Evolutionary conservation across 2,113 vertebrate species (phyloP), one percentile per base, ranked within the genome.

Genomic region (Platichthys flesus): DNA sequence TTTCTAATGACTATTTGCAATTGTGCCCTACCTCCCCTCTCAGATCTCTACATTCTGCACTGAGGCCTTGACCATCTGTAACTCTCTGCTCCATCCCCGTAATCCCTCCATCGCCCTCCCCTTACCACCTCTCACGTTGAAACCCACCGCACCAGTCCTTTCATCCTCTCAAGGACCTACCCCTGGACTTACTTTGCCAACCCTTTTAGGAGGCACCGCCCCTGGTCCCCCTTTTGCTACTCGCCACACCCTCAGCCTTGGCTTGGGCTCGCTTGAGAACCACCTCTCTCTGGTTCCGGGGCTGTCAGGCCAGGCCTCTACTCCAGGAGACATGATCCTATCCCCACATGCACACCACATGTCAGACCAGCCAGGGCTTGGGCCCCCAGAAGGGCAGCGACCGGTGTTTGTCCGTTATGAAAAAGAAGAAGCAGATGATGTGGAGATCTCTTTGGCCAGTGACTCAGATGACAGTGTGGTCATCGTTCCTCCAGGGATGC

Each of bases 381-480:
- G 94, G 73, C 91, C 79, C 4, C 82, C 73, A 0, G 94, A 95
- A 66, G 91, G 94, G 0, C 95, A 95, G 59, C 91, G 95, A 18
- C 95, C 96, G 0, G 93, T 97, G 35, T 97, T 97, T 52, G 92
- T 97, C 3, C 96, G 96, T 58, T 97, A 96, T 0, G 96, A 97
- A 69, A 95, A 96, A 66, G 96, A 97, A 76, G 96, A 97, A 45
- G 88, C 93, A 0, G 96, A 96, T 0, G 96, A 97, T 0, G 95
- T 97, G 16, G 96, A 97, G 90, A 97, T 97, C 57, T 97, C 96
- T 20, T 82, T 97, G 79, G 96, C 94, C 28, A 97, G 96, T 0
- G 96, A 97, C 90, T 97, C 96, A 0, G 96, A 97, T 2, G 96
- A 97, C 90, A 97, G 96, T 0, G 96, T 97, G 58, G 95, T 97